phyloP scores from a whole-genome alignment of 2,113 vertebrate species.

The Turnix velox region DNA sequence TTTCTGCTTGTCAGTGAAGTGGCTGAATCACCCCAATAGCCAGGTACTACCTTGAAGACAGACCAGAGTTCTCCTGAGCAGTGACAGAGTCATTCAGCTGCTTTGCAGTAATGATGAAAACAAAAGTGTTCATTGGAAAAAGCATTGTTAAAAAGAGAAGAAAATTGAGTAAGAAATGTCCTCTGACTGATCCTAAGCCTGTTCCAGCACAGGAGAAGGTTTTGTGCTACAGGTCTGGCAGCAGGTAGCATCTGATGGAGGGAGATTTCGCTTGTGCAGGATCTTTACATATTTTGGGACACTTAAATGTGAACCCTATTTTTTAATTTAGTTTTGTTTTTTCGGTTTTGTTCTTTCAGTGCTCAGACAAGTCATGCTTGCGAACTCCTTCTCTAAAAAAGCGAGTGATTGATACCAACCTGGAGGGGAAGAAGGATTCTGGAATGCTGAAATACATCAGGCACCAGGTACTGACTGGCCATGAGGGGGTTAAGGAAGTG shows the following conservation, averaged over 20 bases:
- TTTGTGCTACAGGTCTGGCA: background rate
- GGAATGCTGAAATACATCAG: constrained; percentile 98
- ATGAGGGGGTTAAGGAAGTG: background rate
- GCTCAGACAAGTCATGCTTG: constrained; percentile 94
- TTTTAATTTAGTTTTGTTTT: background rate
- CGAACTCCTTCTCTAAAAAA: constrained; percentile 96
- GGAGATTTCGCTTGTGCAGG: background rate
- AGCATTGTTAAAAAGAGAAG: background rate
- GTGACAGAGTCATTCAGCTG: background rate
- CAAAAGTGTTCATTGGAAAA: background rate
- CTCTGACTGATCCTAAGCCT: background rate
- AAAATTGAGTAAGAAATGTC: background rate
- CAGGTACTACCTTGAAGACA: background rate
- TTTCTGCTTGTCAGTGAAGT: background rate
- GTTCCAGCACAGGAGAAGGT: background rate
- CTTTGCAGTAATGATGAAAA: background rate
- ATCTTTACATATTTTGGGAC: background rate
- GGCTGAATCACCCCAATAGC: background rate
- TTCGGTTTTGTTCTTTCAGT: constrained; percentile 71
- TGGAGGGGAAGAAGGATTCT: constrained; percentile 95
- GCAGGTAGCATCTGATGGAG: background rate
- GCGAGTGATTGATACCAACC: constrained; percentile 82
- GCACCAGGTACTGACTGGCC: constrained; percentile 82
- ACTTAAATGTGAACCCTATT: background rate
- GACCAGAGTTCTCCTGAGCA: background rate